These are phyloP conservation scores for Anabas testudineus DNA, from an alignment of 2,797 vertebrate species.

Conservation along the genomic window DNA sequence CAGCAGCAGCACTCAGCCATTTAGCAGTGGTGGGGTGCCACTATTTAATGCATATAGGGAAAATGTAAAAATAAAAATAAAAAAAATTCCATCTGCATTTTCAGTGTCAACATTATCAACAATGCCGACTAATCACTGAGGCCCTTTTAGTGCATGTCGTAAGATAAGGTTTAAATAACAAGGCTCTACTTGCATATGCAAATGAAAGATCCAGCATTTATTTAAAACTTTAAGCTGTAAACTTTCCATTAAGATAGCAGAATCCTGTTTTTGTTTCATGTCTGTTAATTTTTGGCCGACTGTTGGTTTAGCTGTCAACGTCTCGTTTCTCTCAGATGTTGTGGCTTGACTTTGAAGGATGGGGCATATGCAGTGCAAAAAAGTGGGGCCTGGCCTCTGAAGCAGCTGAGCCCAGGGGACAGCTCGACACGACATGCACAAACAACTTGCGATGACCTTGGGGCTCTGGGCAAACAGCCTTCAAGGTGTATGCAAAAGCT, in stretches of 20 bases:
- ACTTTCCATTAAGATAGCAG: slow-evolving; percentile 15
- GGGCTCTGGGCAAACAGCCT: slow-evolving; percentile 80
- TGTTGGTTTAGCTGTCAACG: slow-evolving; percentile 38
- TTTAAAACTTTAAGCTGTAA: slow-evolving; percentile 1
- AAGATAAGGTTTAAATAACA: not conserved
- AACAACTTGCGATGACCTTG: slow-evolving; percentile 85
- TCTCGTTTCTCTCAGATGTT: slow-evolving; percentile 64
- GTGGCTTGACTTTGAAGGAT: slow-evolving; percentile 77
- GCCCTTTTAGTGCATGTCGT: no score
- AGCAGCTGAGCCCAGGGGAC: slow-evolving; percentile 75
- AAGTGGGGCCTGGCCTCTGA: slow-evolving; percentile 62
- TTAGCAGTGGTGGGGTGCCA: no score
- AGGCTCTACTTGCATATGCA: slow-evolving; percentile 32
- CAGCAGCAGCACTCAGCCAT: no score
- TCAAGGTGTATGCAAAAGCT: slow-evolving; percentile 85
- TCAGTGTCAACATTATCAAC: no score
- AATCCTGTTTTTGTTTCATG: slow-evolving; percentile 6
- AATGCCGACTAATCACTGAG: no score
- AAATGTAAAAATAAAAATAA: no score
- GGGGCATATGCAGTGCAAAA: slow-evolving; percentile 54
- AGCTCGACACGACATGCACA: slow-evolving; percentile 74
- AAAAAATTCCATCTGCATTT: no score
- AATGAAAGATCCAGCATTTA: not conserved
- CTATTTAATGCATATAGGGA: no score
- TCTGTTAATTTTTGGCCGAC: slow-evolving; percentile 50